Percentiles rank a stretch among this genome's conserved stretches.
These are phyloP conservation scores for Resseliella maxima DNA, from an alignment of 2,888 invertebrate genomes.

Conservation along the genomic window DNA sequence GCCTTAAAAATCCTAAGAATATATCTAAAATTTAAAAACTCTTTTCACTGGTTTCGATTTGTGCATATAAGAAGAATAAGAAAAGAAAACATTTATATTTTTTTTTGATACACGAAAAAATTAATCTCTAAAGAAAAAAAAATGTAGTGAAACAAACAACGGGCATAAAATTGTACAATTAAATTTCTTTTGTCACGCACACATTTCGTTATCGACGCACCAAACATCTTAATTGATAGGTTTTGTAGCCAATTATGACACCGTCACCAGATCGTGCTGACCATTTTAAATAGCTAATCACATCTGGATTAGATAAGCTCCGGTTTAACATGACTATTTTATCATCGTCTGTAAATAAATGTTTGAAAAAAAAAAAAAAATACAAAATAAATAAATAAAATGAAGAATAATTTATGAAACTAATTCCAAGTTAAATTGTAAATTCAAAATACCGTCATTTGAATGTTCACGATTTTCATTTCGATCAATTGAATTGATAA, in stretches of 20 bases:
- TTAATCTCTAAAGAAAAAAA: too few species aligned
- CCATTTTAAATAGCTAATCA: slow-evolving; percentile 54
- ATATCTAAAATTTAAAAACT: too few species aligned
- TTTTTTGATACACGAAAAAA: too few species aligned
- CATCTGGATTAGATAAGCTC: slow-evolving; percentile 26
- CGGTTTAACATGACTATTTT: slow-evolving; percentile 4
- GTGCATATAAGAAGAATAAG: too few species aligned
- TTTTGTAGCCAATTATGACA: slow-evolving; percentile 55
- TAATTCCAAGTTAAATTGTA: neutral
- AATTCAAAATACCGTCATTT: neutral
- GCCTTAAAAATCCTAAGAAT: too few species aligned
- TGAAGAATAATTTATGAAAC: neutral
- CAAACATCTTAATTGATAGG: slow-evolving; percentile 30
- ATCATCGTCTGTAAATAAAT: neutral
- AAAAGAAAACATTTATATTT: too few species aligned
- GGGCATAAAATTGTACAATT: neutral
- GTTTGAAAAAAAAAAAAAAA: too few species aligned
- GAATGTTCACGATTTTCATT: neutral
- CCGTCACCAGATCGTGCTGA: slow-evolving; percentile 53
- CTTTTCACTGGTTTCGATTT: too few species aligned
- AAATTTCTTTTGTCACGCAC: neutral
- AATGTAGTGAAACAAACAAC: neutral
- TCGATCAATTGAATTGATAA: neutral
- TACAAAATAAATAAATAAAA: neutral
- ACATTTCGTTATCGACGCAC: slow-evolving; percentile 19